phyloP scores from a whole-genome alignment of 2,888 invertebrate genomes.

The Zele albiditarsus region DNA sequence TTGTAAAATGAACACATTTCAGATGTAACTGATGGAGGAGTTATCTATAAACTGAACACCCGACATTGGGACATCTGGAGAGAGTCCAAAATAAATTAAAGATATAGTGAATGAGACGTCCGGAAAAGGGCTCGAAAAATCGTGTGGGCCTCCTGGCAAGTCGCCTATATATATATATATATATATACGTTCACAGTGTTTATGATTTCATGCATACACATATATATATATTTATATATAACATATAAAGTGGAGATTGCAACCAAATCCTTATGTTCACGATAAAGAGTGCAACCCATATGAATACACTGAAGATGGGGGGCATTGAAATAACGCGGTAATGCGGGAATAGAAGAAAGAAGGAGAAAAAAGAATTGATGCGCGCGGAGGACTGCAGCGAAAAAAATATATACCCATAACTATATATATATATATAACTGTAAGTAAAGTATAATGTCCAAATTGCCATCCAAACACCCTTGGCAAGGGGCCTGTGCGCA shows the following conservation, averaged over 20 bases:
- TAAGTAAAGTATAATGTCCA: conserved; percentile 57
- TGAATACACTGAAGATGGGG: background rate
- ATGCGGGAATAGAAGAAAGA: conserved; percentile 34
- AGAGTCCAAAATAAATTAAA: background rate
- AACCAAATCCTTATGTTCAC: background rate
- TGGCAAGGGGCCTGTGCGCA: conserved; percentile 66
- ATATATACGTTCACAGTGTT: background rate
- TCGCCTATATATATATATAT: background rate
- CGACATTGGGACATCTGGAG: conserved; percentile 27
- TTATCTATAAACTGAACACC: conserved; percentile 23
- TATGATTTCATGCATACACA: background rate
- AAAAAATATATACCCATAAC: no score
- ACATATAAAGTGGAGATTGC: background rate
- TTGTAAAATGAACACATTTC: background rate
- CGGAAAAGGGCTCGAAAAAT: conserved; percentile 25
- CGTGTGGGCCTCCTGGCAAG: conserved; percentile 21
- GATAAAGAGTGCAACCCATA: background rate
- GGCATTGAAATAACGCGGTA: background rate
- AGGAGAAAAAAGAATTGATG: conserved; percentile 26
- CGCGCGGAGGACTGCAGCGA: conserved; percentile 20
- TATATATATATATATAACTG: background rate
- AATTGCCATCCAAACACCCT: conserved; percentile 66
- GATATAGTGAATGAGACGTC: background rate
- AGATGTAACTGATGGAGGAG: background rate
- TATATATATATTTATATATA: background rate